phyloP scores from a whole-genome alignment of 2,888 invertebrate genomes.

The Sialis lutaria region DNA sequence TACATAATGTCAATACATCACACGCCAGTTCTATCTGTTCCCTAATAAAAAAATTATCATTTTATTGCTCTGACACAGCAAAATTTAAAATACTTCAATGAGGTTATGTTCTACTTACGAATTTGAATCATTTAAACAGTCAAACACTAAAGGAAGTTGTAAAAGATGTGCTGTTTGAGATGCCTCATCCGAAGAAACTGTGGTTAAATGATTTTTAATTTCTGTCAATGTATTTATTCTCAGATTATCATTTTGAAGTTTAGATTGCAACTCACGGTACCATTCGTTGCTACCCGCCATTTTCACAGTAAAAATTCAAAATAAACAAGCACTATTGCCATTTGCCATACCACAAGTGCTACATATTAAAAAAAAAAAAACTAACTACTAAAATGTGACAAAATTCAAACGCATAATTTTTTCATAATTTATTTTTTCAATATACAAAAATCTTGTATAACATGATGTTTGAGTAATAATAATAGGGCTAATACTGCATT shows the following conservation, averaged over 20 bases:
- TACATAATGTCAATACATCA: constrained; percentile 43
- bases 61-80: constrained; percentile 7
- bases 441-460: no score
- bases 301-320: constrained; percentile 6
- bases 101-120: constrained; percentile 23
- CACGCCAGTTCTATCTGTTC: constrained; percentile 41
- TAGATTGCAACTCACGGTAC: constrained; percentile 27
- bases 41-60: constrained; percentile 21
- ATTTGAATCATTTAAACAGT: constrained; percentile 39
- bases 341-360: no score
- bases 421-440: no score
- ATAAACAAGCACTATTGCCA: no score
- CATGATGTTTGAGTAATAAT: not conserved
- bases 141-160: constrained; percentile 40
- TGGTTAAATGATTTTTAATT: constrained; percentile 26
- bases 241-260: constrained; percentile 25
- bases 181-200: constrained; percentile 23
- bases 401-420: no score
- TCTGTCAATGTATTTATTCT: constrained; percentile 27
- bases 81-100: constrained; percentile 9
- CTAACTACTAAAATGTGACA: no score
- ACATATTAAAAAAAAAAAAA: no score
- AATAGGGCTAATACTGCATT: constrained; percentile 25
- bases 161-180: constrained; percentile 23
- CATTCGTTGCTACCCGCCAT: constrained; percentile 27